A percentile compares a stretch with the other conserved stretches of the same genome.
Conservation (phyloP, 2,888 invertebrate genomes). For the Amblyteles armatorius region DNA sequence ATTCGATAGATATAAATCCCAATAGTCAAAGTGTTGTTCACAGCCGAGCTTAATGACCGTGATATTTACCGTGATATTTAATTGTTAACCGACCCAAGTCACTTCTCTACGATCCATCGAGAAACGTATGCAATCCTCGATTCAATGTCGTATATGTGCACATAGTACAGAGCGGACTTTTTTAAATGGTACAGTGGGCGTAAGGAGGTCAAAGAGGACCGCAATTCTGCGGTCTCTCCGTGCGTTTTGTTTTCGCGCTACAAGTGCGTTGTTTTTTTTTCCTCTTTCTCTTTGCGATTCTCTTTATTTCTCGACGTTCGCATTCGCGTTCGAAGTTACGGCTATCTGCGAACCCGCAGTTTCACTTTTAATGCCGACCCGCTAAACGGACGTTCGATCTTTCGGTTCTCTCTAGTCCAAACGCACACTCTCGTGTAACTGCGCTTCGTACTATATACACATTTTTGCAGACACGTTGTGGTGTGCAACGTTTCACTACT, state of each 20-base stretch:
- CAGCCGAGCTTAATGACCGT: not conserved
- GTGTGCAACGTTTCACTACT: not conserved
- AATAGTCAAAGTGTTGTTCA: not conserved
- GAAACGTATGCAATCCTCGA: conserved; percentile 17
- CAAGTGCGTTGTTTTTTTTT: conserved; percentile 10
- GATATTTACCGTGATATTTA: not conserved
- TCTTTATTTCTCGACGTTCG: not conserved
- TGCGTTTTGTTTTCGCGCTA: conserved; percentile 34
- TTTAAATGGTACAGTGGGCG: conserved; percentile 1
- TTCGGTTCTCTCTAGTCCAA: not conserved
- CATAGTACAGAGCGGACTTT: not conserved
- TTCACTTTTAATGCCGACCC: conserved; percentile 81
- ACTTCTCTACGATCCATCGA: not conserved
- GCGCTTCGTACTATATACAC: not conserved
- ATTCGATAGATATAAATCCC: no score
- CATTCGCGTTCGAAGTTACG: conserved; percentile 56
- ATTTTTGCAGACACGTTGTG: not conserved
- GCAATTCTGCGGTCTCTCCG: conserved; percentile 40
- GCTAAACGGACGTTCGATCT: conserved; percentile 76
- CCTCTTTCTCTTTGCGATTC: not conserved
- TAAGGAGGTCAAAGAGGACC: conserved; percentile 36
- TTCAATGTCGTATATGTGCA: conserved; percentile 22
- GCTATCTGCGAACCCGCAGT: conserved; percentile 70
- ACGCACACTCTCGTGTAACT: not conserved
- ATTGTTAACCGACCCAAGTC: not conserved